Conservation (phyloP, 2,113 vertebrate species). For the Hippolais icterina region DNA sequence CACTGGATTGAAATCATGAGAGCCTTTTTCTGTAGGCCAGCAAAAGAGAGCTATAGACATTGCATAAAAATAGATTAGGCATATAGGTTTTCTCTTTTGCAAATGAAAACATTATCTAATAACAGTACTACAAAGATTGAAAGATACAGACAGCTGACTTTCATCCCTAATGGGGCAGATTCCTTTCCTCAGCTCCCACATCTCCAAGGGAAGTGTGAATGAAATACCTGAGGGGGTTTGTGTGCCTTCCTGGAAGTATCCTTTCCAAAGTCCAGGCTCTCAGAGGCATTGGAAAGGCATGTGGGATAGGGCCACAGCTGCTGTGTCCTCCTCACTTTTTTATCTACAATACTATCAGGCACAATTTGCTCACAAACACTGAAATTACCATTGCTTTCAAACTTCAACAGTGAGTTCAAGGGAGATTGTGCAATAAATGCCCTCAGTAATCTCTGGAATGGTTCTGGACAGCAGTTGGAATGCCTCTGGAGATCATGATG, state of each 20-base stretch:
- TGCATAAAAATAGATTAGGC: background rate
- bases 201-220: background rate
- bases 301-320: background rate
- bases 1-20: background rate
- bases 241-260: background rate
- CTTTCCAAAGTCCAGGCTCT: background rate
- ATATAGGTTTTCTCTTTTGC: background rate
- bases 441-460: background rate
- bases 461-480: background rate
- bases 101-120: conserved; percentile 2
- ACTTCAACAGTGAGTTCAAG: background rate
- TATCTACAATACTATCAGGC: background rate
- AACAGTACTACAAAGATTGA: background rate
- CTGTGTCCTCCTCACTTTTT: background rate
- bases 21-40: background rate
- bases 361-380: background rate
- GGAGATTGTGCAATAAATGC: background rate
- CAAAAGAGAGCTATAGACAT: background rate
- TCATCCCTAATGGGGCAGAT: background rate
- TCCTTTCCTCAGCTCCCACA: background rate
- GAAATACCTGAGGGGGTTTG: background rate
- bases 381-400: background rate
- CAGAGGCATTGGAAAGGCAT: background rate
- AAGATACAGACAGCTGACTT: conserved; percentile 2
- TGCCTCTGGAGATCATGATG: background rate